Conservation (phyloP, 2,113 vertebrate species). For the Sula dactylatra region DNA sequence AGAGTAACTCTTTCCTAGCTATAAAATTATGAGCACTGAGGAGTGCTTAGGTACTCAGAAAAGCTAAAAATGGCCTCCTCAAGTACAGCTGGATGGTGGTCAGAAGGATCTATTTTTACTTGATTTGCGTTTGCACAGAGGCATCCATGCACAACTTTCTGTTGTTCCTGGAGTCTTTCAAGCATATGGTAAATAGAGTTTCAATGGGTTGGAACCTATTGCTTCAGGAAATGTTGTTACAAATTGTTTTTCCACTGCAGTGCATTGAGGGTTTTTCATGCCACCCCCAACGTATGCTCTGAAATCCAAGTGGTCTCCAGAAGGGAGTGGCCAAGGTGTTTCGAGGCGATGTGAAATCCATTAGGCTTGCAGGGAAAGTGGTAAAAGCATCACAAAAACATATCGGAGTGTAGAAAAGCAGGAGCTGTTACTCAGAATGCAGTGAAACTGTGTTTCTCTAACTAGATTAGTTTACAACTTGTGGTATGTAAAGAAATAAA, state of each 20-base stretch:
- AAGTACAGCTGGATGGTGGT: slow-evolving; percentile 29
- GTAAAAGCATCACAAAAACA: not conserved
- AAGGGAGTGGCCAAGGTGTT: not conserved
- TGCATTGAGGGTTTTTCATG: slow-evolving; percentile 62
- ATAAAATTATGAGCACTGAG: not conserved
- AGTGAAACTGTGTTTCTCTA: slow-evolving; percentile 65
- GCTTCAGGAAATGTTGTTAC: slow-evolving; percentile 75
- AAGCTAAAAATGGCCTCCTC: not conserved
- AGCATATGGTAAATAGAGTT: slow-evolving; percentile 56
- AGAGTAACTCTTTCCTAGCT: not conserved
- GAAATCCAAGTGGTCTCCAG: slow-evolving; percentile 25
- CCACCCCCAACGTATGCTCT: slow-evolving; percentile 29
- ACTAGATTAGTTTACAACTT: slow-evolving; percentile 74
- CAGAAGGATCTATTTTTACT: slow-evolving; percentile 53
- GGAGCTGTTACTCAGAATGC: slow-evolving; percentile 59
- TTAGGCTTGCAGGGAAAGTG: not conserved
- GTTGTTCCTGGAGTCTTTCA: slow-evolving; percentile 53
- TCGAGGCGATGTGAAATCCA: not conserved
- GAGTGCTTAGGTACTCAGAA: not conserved
- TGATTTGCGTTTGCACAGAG: slow-evolving; percentile 19
- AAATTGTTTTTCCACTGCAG: slow-evolving; percentile 74
- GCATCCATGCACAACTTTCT: slow-evolving; percentile 53
- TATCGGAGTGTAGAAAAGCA: not conserved
- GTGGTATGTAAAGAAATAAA: slow-evolving; percentile 72
- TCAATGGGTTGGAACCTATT: slow-evolving; percentile 56